Evolutionary conservation across 2,888 invertebrate species (phyloP).

Genomic region (Drosophila tanythrix): DNA sequence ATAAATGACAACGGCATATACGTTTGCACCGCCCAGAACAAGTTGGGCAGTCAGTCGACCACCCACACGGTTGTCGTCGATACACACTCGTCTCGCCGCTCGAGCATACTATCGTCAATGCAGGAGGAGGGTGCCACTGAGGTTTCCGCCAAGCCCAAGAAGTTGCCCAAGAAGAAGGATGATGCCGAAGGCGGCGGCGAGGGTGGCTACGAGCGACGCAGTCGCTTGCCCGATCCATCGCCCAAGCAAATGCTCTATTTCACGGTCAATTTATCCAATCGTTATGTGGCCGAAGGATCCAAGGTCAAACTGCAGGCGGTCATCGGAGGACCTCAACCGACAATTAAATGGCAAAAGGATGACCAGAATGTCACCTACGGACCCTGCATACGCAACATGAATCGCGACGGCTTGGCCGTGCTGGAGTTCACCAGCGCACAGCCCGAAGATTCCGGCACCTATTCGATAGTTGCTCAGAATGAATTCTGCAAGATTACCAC

Average conservation of each 20-base stretch:
- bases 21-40: constrained; percentile 88
- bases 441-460: constrained; percentile 91
- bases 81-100: constrained; percentile 82
- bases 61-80: constrained; percentile 88
- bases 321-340: constrained; percentile 90
- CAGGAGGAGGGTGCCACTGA: constrained; percentile 69
- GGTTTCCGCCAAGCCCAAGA: constrained; percentile 65
- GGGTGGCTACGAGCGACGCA: constrained; percentile 87
- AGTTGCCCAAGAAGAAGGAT: constrained; percentile 65
- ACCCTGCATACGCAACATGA: constrained; percentile 83
- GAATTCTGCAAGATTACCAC: constrained; percentile 89
- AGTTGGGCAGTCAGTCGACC: constrained; percentile 90
- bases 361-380: constrained; percentile 85
- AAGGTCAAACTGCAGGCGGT: constrained; percentile 92
- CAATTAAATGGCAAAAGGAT: constrained; percentile 91
- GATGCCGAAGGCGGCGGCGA: constrained; percentile 85
- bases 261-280: constrained; percentile 83
- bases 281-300: constrained; percentile 87
- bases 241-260: constrained; percentile 85
- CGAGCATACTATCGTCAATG: constrained; percentile 80
- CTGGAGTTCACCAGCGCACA: constrained; percentile 90
- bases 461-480: constrained; percentile 91
- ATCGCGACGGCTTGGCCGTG: constrained; percentile 89
- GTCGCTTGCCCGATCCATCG: constrained; percentile 82
- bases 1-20: constrained; percentile 86